Base-by-base conservation (phyloP, 1,140 invertebrate genomes). In the Radopholus similis region DNA sequence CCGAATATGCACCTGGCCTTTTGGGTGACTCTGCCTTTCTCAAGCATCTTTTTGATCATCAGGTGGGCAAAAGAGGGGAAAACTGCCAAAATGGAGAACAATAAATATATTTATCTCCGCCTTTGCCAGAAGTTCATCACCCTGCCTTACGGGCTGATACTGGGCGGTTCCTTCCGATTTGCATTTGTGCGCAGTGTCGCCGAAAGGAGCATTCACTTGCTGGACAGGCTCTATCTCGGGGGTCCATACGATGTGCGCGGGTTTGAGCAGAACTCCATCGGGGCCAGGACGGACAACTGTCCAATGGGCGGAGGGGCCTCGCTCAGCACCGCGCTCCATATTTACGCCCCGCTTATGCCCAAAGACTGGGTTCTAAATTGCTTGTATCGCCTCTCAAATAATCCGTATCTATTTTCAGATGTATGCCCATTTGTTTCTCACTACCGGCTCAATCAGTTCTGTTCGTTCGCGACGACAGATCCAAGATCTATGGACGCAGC, bases 191-290 rank as follows among this genome's bases (percentile, higher is more conserved):
- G 75, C 28, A 37, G 65, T 15, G 30, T 77, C 9, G 75, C 67
- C n/a, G 69, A 75, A 6, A 51, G 73, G 37, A 68, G 66, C 30
- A 54, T 81, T 13, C 79, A 81, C 49, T 42, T 81, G 21, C 62
- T 82, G 1, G 79, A 81, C 60, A 38, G 79, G 23, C 57, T 73
- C 18, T 81, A 81, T 60, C 57, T 81, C 32, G 79, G 79, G 9
- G 79, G 79, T 30, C 79, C 79, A 26, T 66, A 70, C 15, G 78
- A 81, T 68, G 49, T 81, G 23, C 71, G 79, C 18, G 79, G 79
- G 13, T 81, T 82, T 57, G 74, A 71, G 13, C 47, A 78, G 13
- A 80, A 78, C 38, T 77, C 80, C 6, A 72, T 81, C 35, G 79
- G 79, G 6, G 37, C 75, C 11, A 53, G 69, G 35, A 69, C 55